These are phyloP conservation scores for Microplitis manilae DNA, from an alignment of 2,888 invertebrate species.

Conservation along the genomic window DNA sequence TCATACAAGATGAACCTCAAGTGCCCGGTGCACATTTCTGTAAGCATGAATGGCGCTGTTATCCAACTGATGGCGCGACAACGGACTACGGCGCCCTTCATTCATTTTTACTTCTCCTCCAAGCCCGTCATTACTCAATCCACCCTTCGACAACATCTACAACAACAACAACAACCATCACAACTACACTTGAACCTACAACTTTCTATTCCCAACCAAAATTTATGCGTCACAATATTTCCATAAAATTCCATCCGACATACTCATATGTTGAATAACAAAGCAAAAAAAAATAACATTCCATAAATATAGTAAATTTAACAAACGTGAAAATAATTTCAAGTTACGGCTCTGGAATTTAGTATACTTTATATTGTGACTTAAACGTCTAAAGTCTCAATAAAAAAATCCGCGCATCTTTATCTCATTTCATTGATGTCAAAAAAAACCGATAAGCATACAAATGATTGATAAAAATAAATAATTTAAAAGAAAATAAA, in stretches of 20 bases:
- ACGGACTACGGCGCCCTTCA: slow-evolving; percentile 30
- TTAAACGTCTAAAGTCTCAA: too few relatives aligned
- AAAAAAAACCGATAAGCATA: too few relatives aligned
- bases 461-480: too few relatives aligned
- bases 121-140: slow-evolving; percentile 31
- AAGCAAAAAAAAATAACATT: slow-evolving; percentile 8
- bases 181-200: not conserved
- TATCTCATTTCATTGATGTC: too few relatives aligned
- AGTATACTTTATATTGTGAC: slow-evolving; percentile 17
- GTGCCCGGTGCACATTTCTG: slow-evolving; percentile 37
- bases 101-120: slow-evolving; percentile 32
- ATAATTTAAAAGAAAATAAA: too few relatives aligned
- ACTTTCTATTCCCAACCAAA: slow-evolving; percentile 2
- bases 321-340: slow-evolving; percentile 7
- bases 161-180: not conserved
- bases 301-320: slow-evolving; percentile 7
- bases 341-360: slow-evolving; percentile 40
- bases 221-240: not conserved
- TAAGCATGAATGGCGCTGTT: slow-evolving; percentile 41
- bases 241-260: not conserved
- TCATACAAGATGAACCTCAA: slow-evolving; percentile 38
- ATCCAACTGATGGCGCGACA: slow-evolving; percentile 33
- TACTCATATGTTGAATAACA: not conserved
- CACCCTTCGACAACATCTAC: slow-evolving; percentile 8
- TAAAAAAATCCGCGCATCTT: too few relatives aligned